Evolutionary conservation across 2,888 invertebrate genomes (phyloP), one percentile per base, ranked within the genome.

Genomic region (Schrankia costaestrigalis): DNA sequence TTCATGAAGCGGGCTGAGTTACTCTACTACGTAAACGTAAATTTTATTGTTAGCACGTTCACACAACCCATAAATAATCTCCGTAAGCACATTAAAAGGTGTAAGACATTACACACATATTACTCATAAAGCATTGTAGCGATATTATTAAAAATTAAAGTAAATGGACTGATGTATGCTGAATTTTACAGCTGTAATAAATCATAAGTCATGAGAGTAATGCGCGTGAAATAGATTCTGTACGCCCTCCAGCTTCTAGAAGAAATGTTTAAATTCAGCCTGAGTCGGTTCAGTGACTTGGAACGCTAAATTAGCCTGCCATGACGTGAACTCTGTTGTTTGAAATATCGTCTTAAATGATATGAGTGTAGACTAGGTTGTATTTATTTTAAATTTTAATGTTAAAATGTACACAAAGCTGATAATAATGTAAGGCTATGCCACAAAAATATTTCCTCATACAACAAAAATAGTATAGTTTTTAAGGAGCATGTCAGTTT

Each of bases 211-310:
- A 66, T 63, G 56, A 37, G 57, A 56, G 78, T 80, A 82, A 83
- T 80, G 75, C 69, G 82, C 82, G 80, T 83, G 78, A 82, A 84
- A 83, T 82, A 82, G 81, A 79, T 78, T 78, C 71, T 42, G 65
- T 59, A 63, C 49, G 67, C 73, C 73, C 75, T 71, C 72, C 62
- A 65, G 63, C 56, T 63, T 64, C 66, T 67, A 71, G 71, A 72
- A 78, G 74, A 73, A 81, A 76, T 77, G 60, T 67, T 74, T 71
- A 70, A 75, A 74, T 73, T 71, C 63, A 58, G 59, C 49, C 53
- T 48, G 64, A 57, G 61, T 41, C 63, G 63, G 55, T 54, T 50
- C 76, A 67, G 63, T 73, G 70, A 63, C 53, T 71, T 35, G 70
- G 69, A 73, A 78, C 70, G 68, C 68, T 71, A 78, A 80, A 80